Conservation (phyloP, 2,797 vertebrate genomes). For the Hyperoplus lanceolatus region DNA sequence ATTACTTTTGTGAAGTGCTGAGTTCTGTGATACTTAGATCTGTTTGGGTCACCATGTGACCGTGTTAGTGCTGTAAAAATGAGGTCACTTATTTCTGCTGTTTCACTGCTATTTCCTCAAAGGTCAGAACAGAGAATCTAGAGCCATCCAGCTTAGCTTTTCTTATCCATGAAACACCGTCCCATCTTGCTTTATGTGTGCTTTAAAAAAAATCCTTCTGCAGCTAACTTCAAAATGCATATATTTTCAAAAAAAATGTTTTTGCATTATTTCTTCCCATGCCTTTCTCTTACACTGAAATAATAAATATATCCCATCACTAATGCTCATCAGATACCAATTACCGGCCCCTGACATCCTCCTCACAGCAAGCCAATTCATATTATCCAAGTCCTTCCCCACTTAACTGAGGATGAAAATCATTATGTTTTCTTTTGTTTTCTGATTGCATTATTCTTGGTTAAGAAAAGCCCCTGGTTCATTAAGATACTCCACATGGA, state of each 20-base stretch:
- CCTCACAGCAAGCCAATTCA: conserved; percentile 50
- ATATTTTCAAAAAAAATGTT: neutral
- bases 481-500: conserved; percentile 68
- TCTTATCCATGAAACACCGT: conserved; percentile 6
- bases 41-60: conserved; percentile 78
- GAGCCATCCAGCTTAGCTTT: conserved; percentile 23
- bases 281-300: conserved; percentile 29
- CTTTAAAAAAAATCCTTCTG: neutral
- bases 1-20: conserved; percentile 85
- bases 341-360: conserved; percentile 51
- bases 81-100: conserved; percentile 87
- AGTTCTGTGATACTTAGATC: conserved; percentile 78
- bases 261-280: conserved; percentile 12
- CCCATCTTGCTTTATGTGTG: conserved; percentile 22
- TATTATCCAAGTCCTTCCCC: conserved; percentile 47
- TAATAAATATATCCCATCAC: conserved; percentile 10
- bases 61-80: conserved; percentile 79
- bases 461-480: conserved; percentile 76
- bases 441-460: conserved; percentile 69
- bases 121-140: conserved; percentile 51
- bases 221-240: neutral
- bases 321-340: conserved; percentile 52
- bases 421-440: conserved; percentile 69
- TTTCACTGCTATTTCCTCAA: conserved; percentile 79
- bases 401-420: conserved; percentile 67